Percentiles rank a stretch among this genome's conserved stretches.
These are phyloP conservation scores for Leptopilina clavipes DNA, from an alignment of 1,140 invertebrate species.

Conservation along the genomic window DNA sequence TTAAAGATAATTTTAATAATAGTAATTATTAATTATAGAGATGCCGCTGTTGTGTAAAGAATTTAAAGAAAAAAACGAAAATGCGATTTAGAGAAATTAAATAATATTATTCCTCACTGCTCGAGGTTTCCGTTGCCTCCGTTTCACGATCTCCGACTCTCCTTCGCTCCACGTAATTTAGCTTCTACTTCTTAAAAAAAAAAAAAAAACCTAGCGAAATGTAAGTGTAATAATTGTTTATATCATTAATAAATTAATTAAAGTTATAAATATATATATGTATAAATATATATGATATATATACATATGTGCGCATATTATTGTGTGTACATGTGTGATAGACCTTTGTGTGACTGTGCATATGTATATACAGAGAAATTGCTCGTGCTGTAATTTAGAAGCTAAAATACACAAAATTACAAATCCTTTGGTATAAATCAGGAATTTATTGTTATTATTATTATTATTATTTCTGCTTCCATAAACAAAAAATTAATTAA, in stretches of 20 bases:
- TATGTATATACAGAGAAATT: conserved; percentile 33
- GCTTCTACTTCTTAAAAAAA: conserved; percentile 48
- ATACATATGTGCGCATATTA: conserved; percentile 34
- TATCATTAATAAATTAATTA: conserved; percentile 57
- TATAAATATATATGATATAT: conserved; percentile 44
- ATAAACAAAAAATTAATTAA: too few species aligned
- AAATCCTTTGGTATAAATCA: not conserved
- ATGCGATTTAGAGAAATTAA: conserved; percentile 39
- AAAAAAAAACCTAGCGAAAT: conserved; percentile 41
- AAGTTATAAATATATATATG: conserved; percentile 52
- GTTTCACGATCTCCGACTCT: conserved; percentile 42
- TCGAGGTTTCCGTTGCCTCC: conserved; percentile 43
- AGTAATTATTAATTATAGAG: conserved; percentile 50
- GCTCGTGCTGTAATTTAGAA: not conserved
- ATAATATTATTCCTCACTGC: conserved; percentile 41
- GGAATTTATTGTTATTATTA: not conserved
- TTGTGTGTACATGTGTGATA: not conserved
- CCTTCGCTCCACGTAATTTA: conserved; percentile 48
- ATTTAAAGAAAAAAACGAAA: conserved; percentile 14
- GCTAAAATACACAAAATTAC: not conserved
- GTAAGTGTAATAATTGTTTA: conserved; percentile 62
- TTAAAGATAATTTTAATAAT: conserved; percentile 54
- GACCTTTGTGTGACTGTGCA: conserved; percentile 11
- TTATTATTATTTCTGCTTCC: too few species aligned
- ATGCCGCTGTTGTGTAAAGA: conserved; percentile 54